Base-by-base conservation (phyloP, 2,888 invertebrate genomes). In the Heliconius ethilla region DNA sequence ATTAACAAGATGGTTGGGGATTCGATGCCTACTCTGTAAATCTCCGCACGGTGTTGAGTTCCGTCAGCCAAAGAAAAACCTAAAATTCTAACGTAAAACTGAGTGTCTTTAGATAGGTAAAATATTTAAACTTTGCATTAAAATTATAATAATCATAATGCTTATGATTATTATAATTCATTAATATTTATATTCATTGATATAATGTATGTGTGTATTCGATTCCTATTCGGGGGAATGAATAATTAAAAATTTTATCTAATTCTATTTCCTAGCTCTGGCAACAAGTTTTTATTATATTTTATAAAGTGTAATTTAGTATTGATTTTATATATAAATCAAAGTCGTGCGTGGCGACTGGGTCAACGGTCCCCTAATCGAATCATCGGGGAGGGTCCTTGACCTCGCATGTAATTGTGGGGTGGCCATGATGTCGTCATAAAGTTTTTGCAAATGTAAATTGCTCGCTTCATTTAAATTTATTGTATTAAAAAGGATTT, bases 351-450 rank as follows among this genome's bases (percentile, higher is more conserved):
- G 65, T 74, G 70, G 79, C 78, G 75, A 78, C 79, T 84, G 83
- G 91, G 91, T 92, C 91, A 90, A 86, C 84, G 91, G 84, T 87
- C 90, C 88, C 87, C 91, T 91, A 90, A 92, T 91, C 90, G 89
- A 86, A 87, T 89, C 87, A 89, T 86, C 87, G 85, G 81, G 80
- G 82, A 76, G 79, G 86, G 82, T 86, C 84, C 82, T 82, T 83
- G 85, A 84, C 85, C 83, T 40, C 66, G 33, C 66, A 40, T 33
- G 59, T 78, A 51, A 10, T 59, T 22, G 40, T 76, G 74, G 51
- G 51, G 73, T 73, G 51, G 63, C 78, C 75, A 77, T 51, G 63
- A 4, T 72, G 33, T n/a, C 2, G 18, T 72, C 25, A 25, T 72
- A 33, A 13, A 55, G 33, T 33, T 55, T 72, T 55, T 59, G 59